Conservation (phyloP, 2,888 invertebrate species). For the Napeogenes inachia region DNA sequence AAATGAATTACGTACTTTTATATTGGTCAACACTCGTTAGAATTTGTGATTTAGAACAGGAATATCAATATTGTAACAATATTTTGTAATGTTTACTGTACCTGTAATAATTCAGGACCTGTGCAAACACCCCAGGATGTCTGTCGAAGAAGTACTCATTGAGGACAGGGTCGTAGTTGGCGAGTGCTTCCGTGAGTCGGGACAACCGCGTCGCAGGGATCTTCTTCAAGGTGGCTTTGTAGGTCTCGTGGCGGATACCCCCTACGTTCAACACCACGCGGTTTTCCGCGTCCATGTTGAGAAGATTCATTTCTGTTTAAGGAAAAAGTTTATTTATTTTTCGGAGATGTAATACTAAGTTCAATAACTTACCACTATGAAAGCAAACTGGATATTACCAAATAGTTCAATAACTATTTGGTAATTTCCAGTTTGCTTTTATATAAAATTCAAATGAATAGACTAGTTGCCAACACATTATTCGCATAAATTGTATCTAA, state of each 20-base stretch:
- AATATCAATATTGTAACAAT: no score
- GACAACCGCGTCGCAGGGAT: conserved; percentile 97
- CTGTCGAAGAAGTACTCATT: conserved; percentile 99
- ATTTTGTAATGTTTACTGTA: conserved; percentile 40
- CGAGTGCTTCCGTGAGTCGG: conserved; percentile 95
- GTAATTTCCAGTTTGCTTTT: no score
- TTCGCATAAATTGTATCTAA: no score
- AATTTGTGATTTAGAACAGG: no score
- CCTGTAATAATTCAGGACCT: conserved; percentile 98
- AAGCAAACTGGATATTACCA: no score
- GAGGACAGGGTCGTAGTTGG: conserved; percentile 99
- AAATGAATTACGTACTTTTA: no score
- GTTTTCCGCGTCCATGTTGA: conserved; percentile 98
- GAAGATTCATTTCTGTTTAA: conserved; percentile 85
- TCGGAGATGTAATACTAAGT: no score
- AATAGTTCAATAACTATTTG: no score
- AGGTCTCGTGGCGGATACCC: conserved; percentile 97
- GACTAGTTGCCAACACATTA: no score
- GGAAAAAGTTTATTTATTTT: conserved; percentile 1
- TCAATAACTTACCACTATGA: no score
- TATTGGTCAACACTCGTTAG: no score
- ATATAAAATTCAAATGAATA: no score
- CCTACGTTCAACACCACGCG: conserved; percentile 99
- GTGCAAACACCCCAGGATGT: conserved; percentile 97
- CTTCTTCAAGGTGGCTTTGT: conserved; percentile 97